Base-by-base conservation (phyloP, 2,888 invertebrate genomes). In the Apotomis betuletana region DNA sequence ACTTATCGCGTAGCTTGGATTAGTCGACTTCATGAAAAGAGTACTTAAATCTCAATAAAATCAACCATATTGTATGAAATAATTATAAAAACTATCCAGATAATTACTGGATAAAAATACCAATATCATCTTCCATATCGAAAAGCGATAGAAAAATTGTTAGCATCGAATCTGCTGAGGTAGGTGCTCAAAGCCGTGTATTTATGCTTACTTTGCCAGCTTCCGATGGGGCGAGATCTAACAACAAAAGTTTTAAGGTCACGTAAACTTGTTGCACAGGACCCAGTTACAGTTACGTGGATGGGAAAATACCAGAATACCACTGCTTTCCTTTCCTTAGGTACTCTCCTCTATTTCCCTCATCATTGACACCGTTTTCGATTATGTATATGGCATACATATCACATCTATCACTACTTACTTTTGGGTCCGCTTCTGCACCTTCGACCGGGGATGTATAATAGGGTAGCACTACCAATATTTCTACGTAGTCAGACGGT, bases 141-240 rank as follows among this genome's bases (percentile, higher is more conserved):
- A 62, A n/a, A 38, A 62, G 49, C 55, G 41, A 61, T 67, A 10
- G 38, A 62, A 57, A 71, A 62, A 55, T 44, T 59, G 44, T 57
- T 52, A 27, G 49, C 55, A 36, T 57, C 10, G 63, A 51, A 70
- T 55, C 41, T 51, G 51, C 57, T 57, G 67, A 67, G 55, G 54
- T 4, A 49, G 65, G 6, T 46, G 49, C 49, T 49, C 36, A 36
- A 10, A 57, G 13, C 51, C 6, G 57, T 41, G 55, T 61, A 51
- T 67, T 61, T 67, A 57, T 62, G 38, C 55, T 62, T 61, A 61
- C 58, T 64, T 73, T 70, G 51, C 68, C 44, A 67, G 64, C 64
- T 65, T 44, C 49, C 5, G 10, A 61, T 71, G 67, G 55, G 8
- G 6, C 13, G 38, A 57, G 67, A 61, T 61, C 67, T 36, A 27